These are phyloP conservation scores for Agrotis ipsilon DNA, from an alignment of 2,888 invertebrate species.

Conservation along the genomic window DNA sequence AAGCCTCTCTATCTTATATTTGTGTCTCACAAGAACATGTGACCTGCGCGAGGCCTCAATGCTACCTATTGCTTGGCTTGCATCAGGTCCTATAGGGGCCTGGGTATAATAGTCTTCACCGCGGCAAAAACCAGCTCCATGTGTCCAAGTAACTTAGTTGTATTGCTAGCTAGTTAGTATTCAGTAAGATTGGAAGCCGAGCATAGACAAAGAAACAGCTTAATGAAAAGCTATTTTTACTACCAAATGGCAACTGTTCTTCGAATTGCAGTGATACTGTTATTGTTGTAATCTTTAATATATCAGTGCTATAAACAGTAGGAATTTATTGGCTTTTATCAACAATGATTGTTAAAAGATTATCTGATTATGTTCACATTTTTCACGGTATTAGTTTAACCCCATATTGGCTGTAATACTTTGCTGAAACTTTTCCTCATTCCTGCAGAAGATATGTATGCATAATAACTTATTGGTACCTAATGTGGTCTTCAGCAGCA, in stretches of 20 bases:
- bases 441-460: background rate
- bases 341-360: background rate
- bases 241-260: background rate
- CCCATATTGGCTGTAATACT: background rate
- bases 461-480: background rate
- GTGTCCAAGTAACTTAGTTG: too few species aligned
- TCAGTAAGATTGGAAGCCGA: too few species aligned
- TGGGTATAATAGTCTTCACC: too few species aligned
- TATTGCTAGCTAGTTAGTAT: too few species aligned
- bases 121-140: too few species aligned
- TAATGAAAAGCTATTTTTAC: too few species aligned
- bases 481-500: background rate
- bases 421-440: background rate
- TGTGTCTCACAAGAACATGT: too few species aligned
- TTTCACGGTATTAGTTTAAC: background rate
- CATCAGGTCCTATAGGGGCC: too few species aligned
- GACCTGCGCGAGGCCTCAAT: too few species aligned
- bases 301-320: background rate
- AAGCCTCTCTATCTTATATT: too few species aligned
- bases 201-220: too few species aligned
- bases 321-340: constrained; percentile 11
- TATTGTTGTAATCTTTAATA: background rate
- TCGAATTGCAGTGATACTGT: constrained; percentile 5
- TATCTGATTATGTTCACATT: background rate
- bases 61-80: too few species aligned